Base-by-base conservation (phyloP, 2,888 invertebrate genomes). In the Perdita meconis region DNA sequence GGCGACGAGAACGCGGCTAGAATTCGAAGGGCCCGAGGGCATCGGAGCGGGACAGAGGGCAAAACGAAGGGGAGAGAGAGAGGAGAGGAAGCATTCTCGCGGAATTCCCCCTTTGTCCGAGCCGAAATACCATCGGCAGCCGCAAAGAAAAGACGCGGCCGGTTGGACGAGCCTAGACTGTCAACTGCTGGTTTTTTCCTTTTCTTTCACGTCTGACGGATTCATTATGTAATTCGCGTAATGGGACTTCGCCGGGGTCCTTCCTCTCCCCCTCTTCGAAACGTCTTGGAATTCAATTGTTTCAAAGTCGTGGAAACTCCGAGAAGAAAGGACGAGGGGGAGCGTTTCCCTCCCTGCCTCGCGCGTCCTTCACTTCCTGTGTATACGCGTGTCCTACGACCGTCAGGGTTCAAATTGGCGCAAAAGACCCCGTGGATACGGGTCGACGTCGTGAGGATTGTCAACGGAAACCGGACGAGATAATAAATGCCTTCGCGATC, bases 211-310 rank as follows among this genome's bases (percentile, higher is more conserved):
- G 80, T 78, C 81, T 78, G 83, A 81, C 73, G 81, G 83, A 83
- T 83, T 83, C 83, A 83, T 83, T 83, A 83, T 78, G 78, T 83
- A 83, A 83, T 83, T 83, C 83, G 78, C 76, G 72, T 83, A 83
- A 83, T 83, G 73, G 80, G 26, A 24, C 80, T 42, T 24, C 34
- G 30, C 71, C 66, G 64, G 42, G 34, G 40, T 19, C 36, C 59
- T 22, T 30, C 34, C 38, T 10, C 24, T 50, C 36, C 53, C 42
- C 30, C 26, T 22, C 36, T 30, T 44, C 67, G 51, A 68, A 68
- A 80, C 69, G 74, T 73, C 73, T 56, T 63, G 81, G 80, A 84
- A 84, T 82, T 84, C 80, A 75, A 84, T 85, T 86, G 79, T 83
- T 80, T 83, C 75, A 68, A 72, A 68, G 75, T 78, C 71, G 47